Base-by-base conservation (phyloP, 2,888 invertebrate genomes). In the Dasypogon diadema region DNA sequence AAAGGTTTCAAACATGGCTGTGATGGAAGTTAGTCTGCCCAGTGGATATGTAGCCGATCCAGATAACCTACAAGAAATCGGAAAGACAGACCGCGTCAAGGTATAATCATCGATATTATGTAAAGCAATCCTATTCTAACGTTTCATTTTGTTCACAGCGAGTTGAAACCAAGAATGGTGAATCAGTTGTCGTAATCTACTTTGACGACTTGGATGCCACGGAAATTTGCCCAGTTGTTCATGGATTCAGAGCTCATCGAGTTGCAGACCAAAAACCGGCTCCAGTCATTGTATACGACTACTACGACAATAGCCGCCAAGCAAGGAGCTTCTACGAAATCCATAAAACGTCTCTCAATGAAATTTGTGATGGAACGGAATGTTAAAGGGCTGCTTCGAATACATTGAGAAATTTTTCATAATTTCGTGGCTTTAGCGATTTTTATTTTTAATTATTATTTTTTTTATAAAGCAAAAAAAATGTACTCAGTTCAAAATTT, bases 31-130 rank as follows among this genome's bases (percentile, higher is more conserved):
- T 0, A 91, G 91, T 77, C 88, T 98, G 76, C 96, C 97, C 0
- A 96, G 96, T 0, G 97, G 98, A n/a, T 98, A 93, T 83, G 90
- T 93, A 0, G 93, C 94, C 0, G 95, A 96, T 80, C 86, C 90
- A 79, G 91, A 92, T 80, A 92, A 91, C 0, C 86, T 95, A 30
- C 92, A 91, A 2, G 89, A 89, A 79, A 85, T 91, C 54, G 79
- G 81, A 63, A 75, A 79, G n/a, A 87, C 88, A 79, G 89, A 89
- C 81, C 83, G 81, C 56, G 84, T 86, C 1, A 85, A 84, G 77
- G 78, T 78, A 75, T 22, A 1, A 26, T 16, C n/a, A 48, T 16
- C 8, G 30, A 30, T 5, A 3, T 30, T 30, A 5, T 30, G 8
- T 30, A 8, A 8, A 30, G 30, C 30, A 8, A 5, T 3, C 8